Percentiles rank a stretch among this genome's conserved stretches.
phyloP scores from a whole-genome alignment of 1,140 invertebrate genomes.

The Macrostomum lignano region DNA sequence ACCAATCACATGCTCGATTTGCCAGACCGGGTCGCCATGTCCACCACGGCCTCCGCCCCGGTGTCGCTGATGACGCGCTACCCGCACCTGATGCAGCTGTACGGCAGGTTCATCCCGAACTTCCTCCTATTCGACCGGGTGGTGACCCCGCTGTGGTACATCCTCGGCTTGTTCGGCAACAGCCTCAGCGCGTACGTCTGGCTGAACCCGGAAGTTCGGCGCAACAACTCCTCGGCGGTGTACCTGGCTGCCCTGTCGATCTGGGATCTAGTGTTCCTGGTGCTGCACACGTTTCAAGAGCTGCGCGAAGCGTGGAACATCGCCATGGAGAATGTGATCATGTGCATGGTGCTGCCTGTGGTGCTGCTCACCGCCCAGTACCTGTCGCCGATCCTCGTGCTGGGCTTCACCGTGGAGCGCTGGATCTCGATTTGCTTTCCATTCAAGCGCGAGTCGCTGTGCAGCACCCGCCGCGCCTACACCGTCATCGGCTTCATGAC shows the following conservation, averaged over 20 bases:
- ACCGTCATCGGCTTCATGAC: slow-evolving; percentile 11
- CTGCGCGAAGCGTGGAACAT: slow-evolving; percentile 9
- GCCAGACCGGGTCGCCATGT: too few relatives aligned
- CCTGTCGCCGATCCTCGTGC: slow-evolving; percentile 18
- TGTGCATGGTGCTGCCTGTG: slow-evolving; percentile 16
- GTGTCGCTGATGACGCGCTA: too few relatives aligned
- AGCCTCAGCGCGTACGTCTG: slow-evolving; percentile 18
- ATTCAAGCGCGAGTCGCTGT: slow-evolving; percentile 23
- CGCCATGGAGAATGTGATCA: slow-evolving; percentile 6
- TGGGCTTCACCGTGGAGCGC: slow-evolving; percentile 61
- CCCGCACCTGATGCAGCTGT: not conserved
- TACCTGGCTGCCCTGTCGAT: slow-evolving; percentile 21
- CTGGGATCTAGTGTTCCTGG: slow-evolving; percentile 18
- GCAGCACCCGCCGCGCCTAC: slow-evolving; percentile 34
- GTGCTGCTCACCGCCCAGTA: slow-evolving; percentile 16
- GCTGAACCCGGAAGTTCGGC: slow-evolving; percentile 17
- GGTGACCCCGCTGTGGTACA: slow-evolving; percentile 13
- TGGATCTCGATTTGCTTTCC: slow-evolving; percentile 83
- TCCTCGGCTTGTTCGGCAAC: slow-evolving; percentile 21
- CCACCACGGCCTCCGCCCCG: too few relatives aligned
- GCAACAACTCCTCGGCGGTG: slow-evolving; percentile 16
- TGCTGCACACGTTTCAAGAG: slow-evolving; percentile 15
- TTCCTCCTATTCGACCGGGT: not conserved
- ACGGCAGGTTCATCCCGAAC: not conserved
- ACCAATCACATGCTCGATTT: too few relatives aligned